A percentile compares a stretch with the other conserved stretches of the same genome.
phyloP scores from a whole-genome alignment of 1,140 invertebrate genomes.

The Apis florea region DNA sequence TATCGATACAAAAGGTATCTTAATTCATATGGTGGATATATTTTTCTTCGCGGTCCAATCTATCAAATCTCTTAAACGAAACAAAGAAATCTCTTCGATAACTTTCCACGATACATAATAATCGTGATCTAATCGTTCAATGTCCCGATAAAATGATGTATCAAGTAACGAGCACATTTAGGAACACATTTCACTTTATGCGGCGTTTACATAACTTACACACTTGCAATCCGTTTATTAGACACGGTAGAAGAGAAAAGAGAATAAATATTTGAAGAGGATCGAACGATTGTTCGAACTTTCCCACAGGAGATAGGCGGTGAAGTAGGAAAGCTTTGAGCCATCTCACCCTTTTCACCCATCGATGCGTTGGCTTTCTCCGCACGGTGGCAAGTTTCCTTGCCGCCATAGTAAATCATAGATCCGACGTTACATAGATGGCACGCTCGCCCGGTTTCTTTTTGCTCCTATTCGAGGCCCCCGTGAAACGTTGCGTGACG shows the following conservation, averaged over 20 bases:
- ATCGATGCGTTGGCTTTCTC: slow-evolving; percentile 23
- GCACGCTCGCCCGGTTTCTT: slow-evolving; percentile 46
- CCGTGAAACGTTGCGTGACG: slow-evolving; percentile 62
- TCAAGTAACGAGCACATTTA: no score
- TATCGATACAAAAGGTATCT: no score
- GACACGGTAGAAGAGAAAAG: neutral
- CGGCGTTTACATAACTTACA: neutral
- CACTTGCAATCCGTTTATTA: slow-evolving; percentile 45
- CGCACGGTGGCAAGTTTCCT: neutral
- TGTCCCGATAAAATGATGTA: neutral
- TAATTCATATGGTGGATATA: neutral
- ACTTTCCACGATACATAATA: neutral
- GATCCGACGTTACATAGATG: slow-evolving; percentile 48
- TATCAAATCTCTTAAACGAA: slow-evolving; percentile 9
- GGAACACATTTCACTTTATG: slow-evolving; percentile 5
- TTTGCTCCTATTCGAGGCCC: slow-evolving; percentile 37
- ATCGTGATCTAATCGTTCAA: accelerated
- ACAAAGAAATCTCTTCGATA: neutral
- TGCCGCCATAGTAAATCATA: slow-evolving; percentile 45
- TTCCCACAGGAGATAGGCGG: slow-evolving; percentile 48
- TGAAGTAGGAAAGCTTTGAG: slow-evolving; percentile 39
- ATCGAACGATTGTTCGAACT: slow-evolving; percentile 53
- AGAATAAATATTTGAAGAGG: neutral
- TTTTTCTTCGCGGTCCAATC: neutral
- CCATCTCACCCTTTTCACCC: neutral